Percentiles rank a stretch among this genome's conserved stretches.
Conservation (phyloP, 2,797 vertebrate species). For the Mallotus villosus region DNA sequence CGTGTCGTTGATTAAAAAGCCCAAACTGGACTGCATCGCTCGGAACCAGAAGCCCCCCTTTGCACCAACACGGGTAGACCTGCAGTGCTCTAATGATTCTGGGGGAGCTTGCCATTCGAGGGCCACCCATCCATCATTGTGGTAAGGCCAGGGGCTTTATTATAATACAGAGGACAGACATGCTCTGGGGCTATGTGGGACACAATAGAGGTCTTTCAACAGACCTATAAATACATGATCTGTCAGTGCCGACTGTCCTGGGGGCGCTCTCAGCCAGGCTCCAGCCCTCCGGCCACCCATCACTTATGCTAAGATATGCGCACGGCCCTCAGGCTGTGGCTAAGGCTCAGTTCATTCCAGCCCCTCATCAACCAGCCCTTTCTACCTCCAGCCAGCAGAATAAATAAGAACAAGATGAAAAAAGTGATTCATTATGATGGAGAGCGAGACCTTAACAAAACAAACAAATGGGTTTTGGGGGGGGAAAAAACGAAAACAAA, state of each 20-base stretch:
- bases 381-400: slow-evolving; percentile 73
- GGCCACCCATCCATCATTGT: slow-evolving; percentile 78
- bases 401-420: slow-evolving; percentile 75
- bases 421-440: slow-evolving; percentile 78
- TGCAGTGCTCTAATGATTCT: slow-evolving; percentile 76
- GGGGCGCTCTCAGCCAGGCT: slow-evolving; percentile 72
- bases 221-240: slow-evolving; percentile 85
- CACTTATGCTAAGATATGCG: slow-evolving; percentile 84
- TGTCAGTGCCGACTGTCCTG: slow-evolving; percentile 76
- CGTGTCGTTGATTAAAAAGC: slow-evolving; percentile 70
- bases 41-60: slow-evolving; percentile 38
- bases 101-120: slow-evolving; percentile 72
- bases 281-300: slow-evolving; percentile 75
- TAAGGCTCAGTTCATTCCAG: slow-evolving; percentile 81
- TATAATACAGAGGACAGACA: slow-evolving; percentile 83
- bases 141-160: slow-evolving; percentile 76
- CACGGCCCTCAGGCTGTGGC: slow-evolving; percentile 68
- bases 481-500: slow-evolving; percentile 54
- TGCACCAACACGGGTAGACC: slow-evolving; percentile 62
- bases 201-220: slow-evolving; percentile 84
- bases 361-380: slow-evolving; percentile 77
- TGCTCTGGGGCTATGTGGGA: slow-evolving; percentile 79
- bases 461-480: slow-evolving; percentile 65
- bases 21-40: slow-evolving; percentile 58
- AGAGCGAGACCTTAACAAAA: slow-evolving; percentile 75